Base-by-base conservation (phyloP, 2,113 vertebrate genomes). In the Circaetus gallicus region DNA sequence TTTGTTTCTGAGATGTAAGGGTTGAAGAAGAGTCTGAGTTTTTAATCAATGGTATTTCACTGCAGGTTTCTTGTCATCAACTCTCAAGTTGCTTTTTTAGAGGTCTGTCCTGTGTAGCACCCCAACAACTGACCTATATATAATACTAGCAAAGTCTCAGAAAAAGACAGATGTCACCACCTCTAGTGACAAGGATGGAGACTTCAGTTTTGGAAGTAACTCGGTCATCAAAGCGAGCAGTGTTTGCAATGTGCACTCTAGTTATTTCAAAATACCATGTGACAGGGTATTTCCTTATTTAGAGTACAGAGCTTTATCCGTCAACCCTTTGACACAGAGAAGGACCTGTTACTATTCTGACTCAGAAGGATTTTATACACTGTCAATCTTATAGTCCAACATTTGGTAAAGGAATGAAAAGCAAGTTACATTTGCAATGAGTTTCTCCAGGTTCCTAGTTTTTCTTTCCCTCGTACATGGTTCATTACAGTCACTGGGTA, bases 241-340 rank as follows among this genome's bases (percentile, higher is more conserved):
- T 21, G 9, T 89, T 89, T 90, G 49, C 45, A 91, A 5, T 34
- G 13, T 34, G 21, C 34, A 7, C 19, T 74, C 29, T 28, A 63
- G 76, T 81, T 86, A 82, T 91, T 96, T 93, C 81, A 91, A 69
- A 90, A 90, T 40, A 78, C 16, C 95, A 96, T 15, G 62, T 96
- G 93, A 96, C 93, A 93, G 74, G 58, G 73, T 58, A 83, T 79
- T 91, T 94, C 92, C 85, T 77, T 91, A 82, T 95, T 94, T 87
- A 80, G 58, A 70, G 36, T n/a, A 29, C 40, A 80, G 66, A 14
- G 19, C 38, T 90, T 91, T 76, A 55, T 67, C 79, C 70, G 49
- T 76, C 66, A 42, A 17, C 49, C 5, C 31, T 13, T n/a, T 77
- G 85, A 32, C 42, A 92, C 31, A 56, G 81, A 91, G 83, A 53